Conservation (phyloP, 2,113 vertebrate species). For the Odocoileus virginianus region DNA sequence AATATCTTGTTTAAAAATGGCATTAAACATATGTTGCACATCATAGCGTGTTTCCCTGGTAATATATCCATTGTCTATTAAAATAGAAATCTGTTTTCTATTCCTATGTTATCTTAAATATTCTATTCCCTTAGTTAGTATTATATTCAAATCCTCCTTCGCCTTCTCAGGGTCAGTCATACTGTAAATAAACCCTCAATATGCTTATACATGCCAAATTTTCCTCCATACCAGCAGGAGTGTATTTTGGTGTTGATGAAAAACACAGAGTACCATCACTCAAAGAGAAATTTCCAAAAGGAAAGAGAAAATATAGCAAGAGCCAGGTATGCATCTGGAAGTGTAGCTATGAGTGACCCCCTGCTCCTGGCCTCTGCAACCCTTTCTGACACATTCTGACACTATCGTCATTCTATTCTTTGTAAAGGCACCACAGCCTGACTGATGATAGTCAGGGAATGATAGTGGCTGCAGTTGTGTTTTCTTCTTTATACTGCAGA, state of each 20-base stretch:
- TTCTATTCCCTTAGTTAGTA: background rate
- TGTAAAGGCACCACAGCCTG: background rate
- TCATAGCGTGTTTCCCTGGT: background rate
- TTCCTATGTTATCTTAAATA: background rate
- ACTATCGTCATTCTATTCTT: background rate
- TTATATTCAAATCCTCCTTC: background rate
- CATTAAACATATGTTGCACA: background rate
- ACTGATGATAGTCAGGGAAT: background rate
- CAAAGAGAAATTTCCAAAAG: background rate
- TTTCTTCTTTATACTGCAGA: background rate
- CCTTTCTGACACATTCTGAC: background rate
- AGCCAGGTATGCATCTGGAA: background rate
- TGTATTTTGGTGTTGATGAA: background rate
- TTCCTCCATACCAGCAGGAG: background rate
- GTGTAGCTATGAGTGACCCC: background rate
- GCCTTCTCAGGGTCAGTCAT: background rate
- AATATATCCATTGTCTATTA: background rate
- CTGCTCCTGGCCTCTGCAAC: background rate
- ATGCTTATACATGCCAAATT: background rate
- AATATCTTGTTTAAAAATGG: background rate
- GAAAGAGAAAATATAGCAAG: background rate
- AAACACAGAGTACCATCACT: background rate
- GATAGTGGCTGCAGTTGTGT: fast-evolving
- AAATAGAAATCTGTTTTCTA: background rate
- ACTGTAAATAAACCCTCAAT: background rate